Conservation (phyloP, 2,113 vertebrate genomes). For the Melanerpes aurifrons region DNA sequence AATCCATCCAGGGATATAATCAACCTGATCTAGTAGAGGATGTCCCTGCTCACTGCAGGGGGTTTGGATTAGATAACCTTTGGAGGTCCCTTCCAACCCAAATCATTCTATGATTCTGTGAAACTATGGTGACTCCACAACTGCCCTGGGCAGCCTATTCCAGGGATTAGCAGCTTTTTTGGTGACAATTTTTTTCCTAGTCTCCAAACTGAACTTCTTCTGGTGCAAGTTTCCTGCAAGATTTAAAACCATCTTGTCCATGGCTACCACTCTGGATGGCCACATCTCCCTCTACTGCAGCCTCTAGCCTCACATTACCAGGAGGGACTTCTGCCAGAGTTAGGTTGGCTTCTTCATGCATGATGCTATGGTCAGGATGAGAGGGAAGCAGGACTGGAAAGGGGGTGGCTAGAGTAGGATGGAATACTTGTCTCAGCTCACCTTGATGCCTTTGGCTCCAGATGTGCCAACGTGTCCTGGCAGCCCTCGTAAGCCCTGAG, state of each 20-base stretch:
- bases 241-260: fast-evolving
- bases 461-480: slow-evolving; percentile 77
- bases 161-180: too few relatives aligned
- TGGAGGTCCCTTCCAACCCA: too few relatives aligned
- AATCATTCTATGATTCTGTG: too few relatives aligned
- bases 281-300: background rate
- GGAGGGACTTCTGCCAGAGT: background rate
- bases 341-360: background rate
- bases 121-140: too few relatives aligned
- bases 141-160: too few relatives aligned
- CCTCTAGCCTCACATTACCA: fast-evolving
- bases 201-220: too few relatives aligned
- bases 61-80: too few relatives aligned
- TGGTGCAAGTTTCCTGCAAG: background rate
- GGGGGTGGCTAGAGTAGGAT: background rate
- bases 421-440: slow-evolving; percentile 30
- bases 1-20: too few relatives aligned
- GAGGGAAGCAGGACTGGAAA: background rate
- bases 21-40: too few relatives aligned
- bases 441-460: slow-evolving; percentile 80
- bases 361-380: background rate
- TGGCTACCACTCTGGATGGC: background rate
- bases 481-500: slow-evolving; percentile 82
- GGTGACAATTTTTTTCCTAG: too few relatives aligned
- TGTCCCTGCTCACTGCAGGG: too few relatives aligned